A percentile compares a stretch with the other conserved stretches of the same genome.
Conservation (phyloP, 2,113 vertebrate genomes). For the Oncorhynchus keta region DNA sequence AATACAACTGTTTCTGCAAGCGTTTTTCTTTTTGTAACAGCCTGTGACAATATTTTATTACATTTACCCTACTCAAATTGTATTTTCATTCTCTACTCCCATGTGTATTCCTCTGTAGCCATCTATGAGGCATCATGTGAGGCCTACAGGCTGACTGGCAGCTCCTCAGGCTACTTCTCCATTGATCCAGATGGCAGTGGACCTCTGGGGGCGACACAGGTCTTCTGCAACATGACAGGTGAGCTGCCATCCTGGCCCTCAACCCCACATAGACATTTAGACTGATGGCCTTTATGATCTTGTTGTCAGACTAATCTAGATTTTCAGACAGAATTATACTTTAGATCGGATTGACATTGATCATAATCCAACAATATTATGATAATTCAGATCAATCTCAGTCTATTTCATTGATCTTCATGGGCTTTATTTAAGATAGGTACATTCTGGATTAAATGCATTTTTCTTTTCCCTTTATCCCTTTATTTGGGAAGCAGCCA, state of each 20-base stretch:
- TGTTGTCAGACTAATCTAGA: not conserved
- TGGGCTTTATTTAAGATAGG: not conserved
- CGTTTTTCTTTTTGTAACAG: not conserved
- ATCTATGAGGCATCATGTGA: slow-evolving; percentile 92
- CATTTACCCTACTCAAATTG: not conserved
- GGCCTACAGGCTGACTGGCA: slow-evolving; percentile 87
- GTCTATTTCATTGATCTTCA: not conserved
- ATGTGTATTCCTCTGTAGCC: slow-evolving; percentile 67
- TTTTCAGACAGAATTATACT: not conserved
- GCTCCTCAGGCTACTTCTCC: slow-evolving; percentile 87
- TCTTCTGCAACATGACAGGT: slow-evolving; percentile 97
- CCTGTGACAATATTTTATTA: not conserved
- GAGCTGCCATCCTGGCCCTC: slow-evolving; percentile 41
- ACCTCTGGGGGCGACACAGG: slow-evolving; percentile 82
- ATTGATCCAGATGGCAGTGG: slow-evolving; percentile 94
- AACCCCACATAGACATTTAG: not conserved
- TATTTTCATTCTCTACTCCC: not conserved
- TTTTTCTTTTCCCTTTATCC: not conserved
- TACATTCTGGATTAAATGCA: not conserved
- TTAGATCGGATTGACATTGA: not conserved
- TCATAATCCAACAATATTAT: slow-evolving; percentile 2
- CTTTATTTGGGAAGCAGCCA: not conserved
- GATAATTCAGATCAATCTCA: not conserved
- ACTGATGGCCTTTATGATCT: not conserved
- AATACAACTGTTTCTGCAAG: not conserved